These are phyloP conservation scores for Cassiopea xamachana DNA, from an alignment of 30 jellyfish, hydroid and myxozoan species.

Conservation along the genomic window DNA sequence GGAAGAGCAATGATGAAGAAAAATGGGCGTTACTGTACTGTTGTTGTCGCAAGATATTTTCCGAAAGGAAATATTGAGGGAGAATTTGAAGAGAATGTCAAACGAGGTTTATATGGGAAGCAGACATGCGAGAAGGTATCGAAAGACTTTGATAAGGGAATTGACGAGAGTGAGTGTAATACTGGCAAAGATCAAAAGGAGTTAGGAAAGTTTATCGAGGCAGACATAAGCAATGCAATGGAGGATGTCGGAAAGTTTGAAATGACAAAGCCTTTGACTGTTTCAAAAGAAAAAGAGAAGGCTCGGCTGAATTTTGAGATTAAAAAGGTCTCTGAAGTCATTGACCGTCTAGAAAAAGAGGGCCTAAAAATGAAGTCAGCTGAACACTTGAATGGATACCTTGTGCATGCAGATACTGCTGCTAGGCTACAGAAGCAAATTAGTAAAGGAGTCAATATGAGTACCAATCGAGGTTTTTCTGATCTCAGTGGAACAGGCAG, in stretches of 20 bases:
- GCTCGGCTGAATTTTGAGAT: constrained; percentile 30
- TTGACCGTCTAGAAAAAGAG: constrained; percentile 27
- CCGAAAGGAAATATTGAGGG: constrained; percentile 86
- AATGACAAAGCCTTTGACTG: constrained; percentile 6
- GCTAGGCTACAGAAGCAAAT: background rate
- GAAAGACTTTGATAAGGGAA: constrained; percentile 15
- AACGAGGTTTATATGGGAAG: constrained; percentile 80
- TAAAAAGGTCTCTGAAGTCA: constrained; percentile 10
- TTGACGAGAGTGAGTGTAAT: constrained; percentile 13
- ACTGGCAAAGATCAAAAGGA: constrained; percentile 1
- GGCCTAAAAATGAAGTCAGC: background rate
- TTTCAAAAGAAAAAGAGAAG: constrained; percentile 22
- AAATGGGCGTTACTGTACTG: constrained; percentile 89
- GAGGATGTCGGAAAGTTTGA: background rate
- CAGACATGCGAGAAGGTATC: constrained; percentile 73
- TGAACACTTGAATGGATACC: background rate
- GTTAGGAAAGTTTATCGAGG: background rate
- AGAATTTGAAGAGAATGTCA: constrained; percentile 69
- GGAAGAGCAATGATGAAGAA: constrained; percentile 89
- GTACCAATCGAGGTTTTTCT: constrained; percentile 39
- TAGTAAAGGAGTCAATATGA: constrained; percentile 8
- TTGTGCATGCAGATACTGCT: background rate
- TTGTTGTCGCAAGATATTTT: constrained; percentile 85
- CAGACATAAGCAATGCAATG: background rate
- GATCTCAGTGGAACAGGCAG: constrained; percentile 97